A percentile compares a stretch with the other conserved stretches of the same genome.
Evolutionary conservation across 2,888 invertebrate species (phyloP).

Genomic region (Adelphocoris suturalis): DNA sequence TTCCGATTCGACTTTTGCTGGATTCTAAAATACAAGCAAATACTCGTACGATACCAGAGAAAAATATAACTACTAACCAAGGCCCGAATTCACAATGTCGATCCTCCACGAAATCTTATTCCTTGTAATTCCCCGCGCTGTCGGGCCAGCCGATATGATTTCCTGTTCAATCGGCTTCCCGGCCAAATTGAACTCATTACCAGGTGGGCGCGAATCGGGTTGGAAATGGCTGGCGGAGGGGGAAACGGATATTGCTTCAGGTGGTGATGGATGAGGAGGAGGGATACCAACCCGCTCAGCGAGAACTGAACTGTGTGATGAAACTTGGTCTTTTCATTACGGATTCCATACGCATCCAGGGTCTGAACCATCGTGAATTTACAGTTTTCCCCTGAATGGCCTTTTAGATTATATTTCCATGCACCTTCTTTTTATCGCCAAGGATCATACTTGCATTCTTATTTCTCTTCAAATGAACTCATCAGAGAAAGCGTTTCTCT

Average conservation of each 20-base stretch:
- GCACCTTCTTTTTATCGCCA: no score
- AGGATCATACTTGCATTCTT: no score
- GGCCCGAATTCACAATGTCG: not conserved
- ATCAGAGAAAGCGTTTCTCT: no score
- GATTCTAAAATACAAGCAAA: no score
- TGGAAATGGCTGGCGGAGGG: not conserved
- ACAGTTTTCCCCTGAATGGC: not conserved
- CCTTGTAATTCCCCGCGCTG: conserved; percentile 10
- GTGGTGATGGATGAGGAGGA: conserved; percentile 59
- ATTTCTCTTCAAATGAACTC: no score
- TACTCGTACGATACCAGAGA: not conserved
- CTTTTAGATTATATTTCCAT: not conserved
- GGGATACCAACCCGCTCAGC: conserved; percentile 3
- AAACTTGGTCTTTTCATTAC: conserved; percentile 56
- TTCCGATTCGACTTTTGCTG: no score
- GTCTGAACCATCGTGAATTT: not conserved
- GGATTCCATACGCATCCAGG: conserved; percentile 55
- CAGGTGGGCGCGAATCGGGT: conserved; percentile 15
- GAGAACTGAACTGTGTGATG: conserved; percentile 65
- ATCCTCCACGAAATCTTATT: conserved; percentile 50
- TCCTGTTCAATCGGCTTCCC: conserved; percentile 66
- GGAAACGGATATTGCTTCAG: conserved; percentile 63
- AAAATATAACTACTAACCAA: not conserved
- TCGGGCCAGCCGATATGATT: conserved; percentile 64
- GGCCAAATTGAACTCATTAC: conserved; percentile 70